These are phyloP conservation scores for Lasaia peninsularis DNA, from an alignment of 1,140 invertebrate genomes.

Conservation along the genomic window DNA sequence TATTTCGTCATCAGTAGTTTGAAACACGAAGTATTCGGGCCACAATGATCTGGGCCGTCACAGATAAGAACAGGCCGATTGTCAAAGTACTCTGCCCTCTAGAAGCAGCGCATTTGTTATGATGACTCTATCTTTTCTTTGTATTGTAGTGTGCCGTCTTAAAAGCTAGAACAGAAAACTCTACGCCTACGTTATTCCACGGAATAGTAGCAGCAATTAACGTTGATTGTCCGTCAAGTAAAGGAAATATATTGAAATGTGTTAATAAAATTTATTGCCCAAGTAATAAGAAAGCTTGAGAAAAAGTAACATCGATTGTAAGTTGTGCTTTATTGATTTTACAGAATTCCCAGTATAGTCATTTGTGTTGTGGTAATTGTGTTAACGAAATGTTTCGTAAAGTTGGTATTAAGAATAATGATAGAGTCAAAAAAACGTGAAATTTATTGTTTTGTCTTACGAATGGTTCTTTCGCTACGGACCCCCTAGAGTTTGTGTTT, in stretches of 20 bases:
- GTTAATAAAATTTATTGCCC: slow-evolving; percentile 72
- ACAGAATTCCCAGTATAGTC: slow-evolving; percentile 41
- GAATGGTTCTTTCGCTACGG: slow-evolving; percentile 43
- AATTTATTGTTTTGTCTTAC: slow-evolving; percentile 55
- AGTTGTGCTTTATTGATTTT: slow-evolving; percentile 43
- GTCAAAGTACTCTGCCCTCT: slow-evolving; percentile 57
- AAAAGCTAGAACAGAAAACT: slow-evolving; percentile 35
- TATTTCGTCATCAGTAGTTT: slow-evolving; percentile 61
- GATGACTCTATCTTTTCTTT: slow-evolving; percentile 74
- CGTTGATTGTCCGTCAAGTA: slow-evolving; percentile 52
- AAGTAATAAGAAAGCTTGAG: slow-evolving; percentile 55
- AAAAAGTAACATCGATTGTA: slow-evolving; percentile 50
- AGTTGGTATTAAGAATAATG: slow-evolving; percentile 8
- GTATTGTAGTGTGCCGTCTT: slow-evolving; percentile 44
- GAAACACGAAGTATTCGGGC: slow-evolving; percentile 57
- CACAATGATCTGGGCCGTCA: slow-evolving; percentile 66
- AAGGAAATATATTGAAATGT: slow-evolving; percentile 61
- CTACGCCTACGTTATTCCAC: slow-evolving; percentile 50
- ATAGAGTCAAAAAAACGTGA: slow-evolving; percentile 45
- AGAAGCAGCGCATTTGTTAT: slow-evolving; percentile 65
- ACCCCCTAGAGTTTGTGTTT: slow-evolving; percentile 69
- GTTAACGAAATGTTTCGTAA: slow-evolving; percentile 29
- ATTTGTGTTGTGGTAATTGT: slow-evolving; percentile 44
- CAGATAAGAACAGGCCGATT: slow-evolving; percentile 68
- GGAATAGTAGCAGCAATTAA: slow-evolving; percentile 70